phyloP scores from a whole-genome alignment of 2,888 invertebrate genomes.

The Invenusta paracnida region DNA sequence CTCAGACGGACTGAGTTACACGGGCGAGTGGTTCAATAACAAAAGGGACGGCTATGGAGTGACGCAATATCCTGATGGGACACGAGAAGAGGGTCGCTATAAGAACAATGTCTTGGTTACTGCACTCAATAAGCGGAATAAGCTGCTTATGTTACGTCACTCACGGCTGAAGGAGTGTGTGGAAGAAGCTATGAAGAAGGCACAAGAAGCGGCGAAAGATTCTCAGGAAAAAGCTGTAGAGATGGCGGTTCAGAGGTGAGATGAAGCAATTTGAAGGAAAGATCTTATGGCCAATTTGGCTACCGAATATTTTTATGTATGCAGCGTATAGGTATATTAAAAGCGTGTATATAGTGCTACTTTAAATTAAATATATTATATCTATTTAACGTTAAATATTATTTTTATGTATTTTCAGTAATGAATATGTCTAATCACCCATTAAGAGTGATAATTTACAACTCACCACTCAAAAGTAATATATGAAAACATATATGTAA shows the following conservation, averaged over 20 bases:
- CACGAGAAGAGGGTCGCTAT: conserved; percentile 95
- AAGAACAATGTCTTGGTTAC: conserved; percentile 97
- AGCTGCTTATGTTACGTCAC: conserved; percentile 88
- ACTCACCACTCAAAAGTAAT: too few species aligned
- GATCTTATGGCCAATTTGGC: too few species aligned
- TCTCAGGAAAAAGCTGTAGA: conserved; percentile 34
- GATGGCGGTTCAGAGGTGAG: conserved; percentile 37
- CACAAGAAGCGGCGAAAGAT: conserved; percentile 57
- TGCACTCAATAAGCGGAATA: conserved; percentile 78
- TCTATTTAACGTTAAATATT: too few species aligned
- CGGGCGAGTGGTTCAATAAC: conserved; percentile 98
- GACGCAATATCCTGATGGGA: conserved; percentile 90
- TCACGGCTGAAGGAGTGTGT: conserved; percentile 94
- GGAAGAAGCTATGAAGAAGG: conserved; percentile 88
- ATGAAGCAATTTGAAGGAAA: neutral
- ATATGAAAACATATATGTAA: too few species aligned
- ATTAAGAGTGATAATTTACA: too few species aligned
- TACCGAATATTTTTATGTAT: too few species aligned
- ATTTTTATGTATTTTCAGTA: too few species aligned
- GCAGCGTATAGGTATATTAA: too few species aligned
- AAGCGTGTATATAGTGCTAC: too few species aligned
- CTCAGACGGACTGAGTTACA: conserved; percentile 92
- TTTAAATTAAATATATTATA: too few species aligned
- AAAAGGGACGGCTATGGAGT: conserved; percentile 98
- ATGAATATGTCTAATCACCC: too few species aligned